A percentile compares a stretch with the other conserved stretches of the same genome.
phyloP scores from a whole-genome alignment of 2,888 invertebrate genomes.

The Heterodera filipjevi region DNA sequence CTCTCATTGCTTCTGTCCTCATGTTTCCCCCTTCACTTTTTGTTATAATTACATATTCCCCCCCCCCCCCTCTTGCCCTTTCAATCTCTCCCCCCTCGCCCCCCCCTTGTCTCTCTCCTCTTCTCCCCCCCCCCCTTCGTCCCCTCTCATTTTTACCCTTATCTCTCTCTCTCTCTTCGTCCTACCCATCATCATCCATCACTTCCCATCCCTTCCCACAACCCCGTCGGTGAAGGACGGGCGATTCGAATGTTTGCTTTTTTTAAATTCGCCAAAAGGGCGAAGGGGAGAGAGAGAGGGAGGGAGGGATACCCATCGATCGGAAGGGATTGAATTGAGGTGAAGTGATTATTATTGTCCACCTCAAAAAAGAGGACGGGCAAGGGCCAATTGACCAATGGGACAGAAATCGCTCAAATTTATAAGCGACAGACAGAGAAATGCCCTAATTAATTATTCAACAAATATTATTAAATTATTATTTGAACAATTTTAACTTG shows the following conservation, averaged over 20 bases:
- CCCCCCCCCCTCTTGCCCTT: not conserved
- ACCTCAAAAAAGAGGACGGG: not conserved
- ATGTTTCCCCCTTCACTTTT: no score
- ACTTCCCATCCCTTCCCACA: not conserved
- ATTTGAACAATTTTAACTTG: no score
- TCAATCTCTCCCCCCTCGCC: not conserved
- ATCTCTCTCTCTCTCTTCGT: not conserved
- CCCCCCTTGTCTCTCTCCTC: not conserved
- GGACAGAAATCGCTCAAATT: not conserved
- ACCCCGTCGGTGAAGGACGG: not conserved
- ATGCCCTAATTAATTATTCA: not conserved
- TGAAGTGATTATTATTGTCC: not conserved
- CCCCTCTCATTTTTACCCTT: not conserved
- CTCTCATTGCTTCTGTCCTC: no score
- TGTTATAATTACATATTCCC: no score
- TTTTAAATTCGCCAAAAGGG: slow-evolving; percentile 4
- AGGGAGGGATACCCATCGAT: not conserved
- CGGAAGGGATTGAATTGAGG: slow-evolving; percentile 1
- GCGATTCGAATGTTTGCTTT: slow-evolving; percentile 2
- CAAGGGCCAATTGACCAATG: not conserved
- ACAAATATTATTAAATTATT: no score
- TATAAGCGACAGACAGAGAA: not conserved
- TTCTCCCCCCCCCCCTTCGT: not conserved
- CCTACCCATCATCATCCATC: not conserved
- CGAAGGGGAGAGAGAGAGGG: not conserved